Evolutionary conservation across 1,140 invertebrate genomes (phyloP), one percentile per base, ranked within the genome.

Genomic region (Bathynomus jamesi): DNA sequence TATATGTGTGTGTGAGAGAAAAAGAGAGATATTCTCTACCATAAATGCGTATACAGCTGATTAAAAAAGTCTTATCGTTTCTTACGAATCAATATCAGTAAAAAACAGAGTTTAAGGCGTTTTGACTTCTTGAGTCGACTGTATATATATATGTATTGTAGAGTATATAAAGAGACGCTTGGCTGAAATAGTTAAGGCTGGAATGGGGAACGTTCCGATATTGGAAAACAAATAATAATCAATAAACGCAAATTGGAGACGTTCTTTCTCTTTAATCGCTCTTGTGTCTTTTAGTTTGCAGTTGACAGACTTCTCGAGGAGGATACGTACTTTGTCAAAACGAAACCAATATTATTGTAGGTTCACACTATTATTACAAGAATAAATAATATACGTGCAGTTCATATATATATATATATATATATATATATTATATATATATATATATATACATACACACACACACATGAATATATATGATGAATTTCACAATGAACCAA

Each of bases 201-300:
- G 40, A n/a, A 53, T 53, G 40, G 40, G 21, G 40, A 53, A 53
- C 21, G 11, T 53, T 53, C 40, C 40, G 21, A 53, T 53, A 53
- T 53, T 53, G 40, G 40, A 53, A 53, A 53, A 53, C 40, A 53
- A 53, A 53, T 21, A 53, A 53, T 53, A 53, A 53, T 53, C 40
- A 53, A 53, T 53, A 53, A 53, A 53, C 11, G 40, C 40, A 53
- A 53, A 53, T 53, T 53, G 40, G 40, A 53, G 21, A 17, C 21
- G 13, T 53, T 53, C 21, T 21, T 5, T 53, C 40, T 53, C 40
- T 53, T 11, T 53, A 53, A 53, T 53, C 40, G 40, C 40, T 53
- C 40, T 53, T 21, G 40, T 53, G 40, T 53, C 13, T 11, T 53
- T 53, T 53, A 17, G 40, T 53, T 53, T 53, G 40, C 21, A 53